phyloP scores from a whole-genome alignment of 2,113 vertebrate genomes.

The Ptychochromis oligacanthus region DNA sequence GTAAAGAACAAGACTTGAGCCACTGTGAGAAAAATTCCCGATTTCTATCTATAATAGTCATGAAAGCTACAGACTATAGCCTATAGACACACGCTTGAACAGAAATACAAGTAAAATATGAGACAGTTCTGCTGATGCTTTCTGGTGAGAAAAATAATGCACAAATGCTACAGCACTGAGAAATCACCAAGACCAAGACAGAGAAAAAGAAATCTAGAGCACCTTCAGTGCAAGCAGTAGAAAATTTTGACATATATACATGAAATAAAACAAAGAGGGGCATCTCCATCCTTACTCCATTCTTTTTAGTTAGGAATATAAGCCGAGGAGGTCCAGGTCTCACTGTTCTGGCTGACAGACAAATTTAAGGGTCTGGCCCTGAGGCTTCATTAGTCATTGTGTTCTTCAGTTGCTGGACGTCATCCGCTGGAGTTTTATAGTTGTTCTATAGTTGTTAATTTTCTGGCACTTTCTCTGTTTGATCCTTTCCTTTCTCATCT shows the following conservation, averaged over 20 bases:
- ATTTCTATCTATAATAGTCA: too few species aligned
- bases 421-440: background rate
- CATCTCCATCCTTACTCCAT: background rate
- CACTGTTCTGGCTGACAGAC: constrained; percentile 14
- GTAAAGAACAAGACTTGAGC: background rate
- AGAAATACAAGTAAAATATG: background rate
- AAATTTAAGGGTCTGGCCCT: constrained; percentile 1
- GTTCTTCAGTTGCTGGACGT: background rate
- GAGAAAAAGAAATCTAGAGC: background rate
- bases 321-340: constrained; percentile 4
- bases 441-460: background rate
- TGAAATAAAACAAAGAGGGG: background rate
- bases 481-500: constrained; percentile 11
- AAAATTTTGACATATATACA: background rate
- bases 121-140: background rate
- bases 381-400: too few species aligned
- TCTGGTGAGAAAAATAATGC: background rate
- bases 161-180: background rate
- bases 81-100: background rate
- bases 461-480: background rate
- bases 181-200: too few species aligned
- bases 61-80: background rate
- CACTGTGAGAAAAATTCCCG: background rate
- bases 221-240: too few species aligned
- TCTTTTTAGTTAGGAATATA: background rate